These are phyloP conservation scores for Octodon degus DNA, from an alignment of 2,113 vertebrate genomes.

Conservation along the genomic window DNA sequence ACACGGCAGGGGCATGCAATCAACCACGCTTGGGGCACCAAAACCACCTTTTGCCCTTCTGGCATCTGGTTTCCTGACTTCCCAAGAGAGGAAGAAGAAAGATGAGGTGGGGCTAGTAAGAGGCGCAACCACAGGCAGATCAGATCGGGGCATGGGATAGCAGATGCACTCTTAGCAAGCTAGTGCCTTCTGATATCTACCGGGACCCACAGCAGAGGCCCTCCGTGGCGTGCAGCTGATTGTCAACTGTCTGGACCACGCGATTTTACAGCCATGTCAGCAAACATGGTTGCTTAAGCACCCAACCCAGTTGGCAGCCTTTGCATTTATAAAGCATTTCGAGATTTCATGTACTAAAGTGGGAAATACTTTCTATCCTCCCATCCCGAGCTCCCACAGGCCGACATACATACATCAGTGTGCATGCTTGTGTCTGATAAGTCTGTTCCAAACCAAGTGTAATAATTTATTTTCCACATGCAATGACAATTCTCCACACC, in stretches of 20 bases:
- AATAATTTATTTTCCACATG: conserved; percentile 53
- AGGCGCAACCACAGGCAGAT: background rate
- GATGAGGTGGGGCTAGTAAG: background rate
- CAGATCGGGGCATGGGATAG: background rate
- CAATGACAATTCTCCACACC: background rate
- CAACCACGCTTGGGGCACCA: background rate
- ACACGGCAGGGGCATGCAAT: background rate
- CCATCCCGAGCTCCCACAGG: background rate
- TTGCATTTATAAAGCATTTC: conserved; percentile 19
- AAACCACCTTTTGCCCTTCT: background rate
- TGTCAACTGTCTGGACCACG: conserved; percentile 3
- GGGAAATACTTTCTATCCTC: background rate
- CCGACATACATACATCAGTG: background rate
- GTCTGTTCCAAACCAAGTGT: background rate
- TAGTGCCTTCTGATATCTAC: background rate
- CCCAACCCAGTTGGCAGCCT: background rate
- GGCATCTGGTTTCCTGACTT: background rate
- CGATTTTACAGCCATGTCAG: conserved; percentile 58
- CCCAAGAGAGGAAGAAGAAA: background rate
- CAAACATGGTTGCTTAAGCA: conserved; percentile 52
- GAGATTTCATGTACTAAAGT: background rate
- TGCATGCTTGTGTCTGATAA: background rate
- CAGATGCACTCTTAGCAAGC: conserved; percentile 44
- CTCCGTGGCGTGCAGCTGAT: conserved; percentile 37
- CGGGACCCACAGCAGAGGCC: conserved; percentile 22